Evolutionary conservation across 2,888 invertebrate genomes (phyloP), one percentile per base, ranked within the genome.

Genomic region (Trisateles emortualis): DNA sequence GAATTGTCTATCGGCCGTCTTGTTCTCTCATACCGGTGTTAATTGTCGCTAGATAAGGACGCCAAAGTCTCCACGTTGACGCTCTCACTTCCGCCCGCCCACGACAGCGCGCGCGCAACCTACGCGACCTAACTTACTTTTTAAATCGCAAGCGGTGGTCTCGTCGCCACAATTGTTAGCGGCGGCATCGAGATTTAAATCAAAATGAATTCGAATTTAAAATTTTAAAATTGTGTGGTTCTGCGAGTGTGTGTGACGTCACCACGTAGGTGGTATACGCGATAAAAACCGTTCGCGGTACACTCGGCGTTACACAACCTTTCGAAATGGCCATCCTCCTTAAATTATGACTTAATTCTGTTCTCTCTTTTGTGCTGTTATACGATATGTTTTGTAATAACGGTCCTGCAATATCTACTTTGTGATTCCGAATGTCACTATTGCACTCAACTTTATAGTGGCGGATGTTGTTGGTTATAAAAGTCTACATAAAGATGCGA

Each of bases 1-100:
- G 83, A 84, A 83, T 86, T 77, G 74, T 80, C 72, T 79, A 72
- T 79, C 75, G 58, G 61, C 76, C 64, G 68, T 89, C 83, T 71
- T 83, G 61, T 73, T 86, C 81, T 42, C 64, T 61, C 86, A 68
- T 68, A 77, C 66, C 68, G 51, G 48, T 57, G 65, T 75, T 80
- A 73, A 68, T 68, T 64, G 59, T 59, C 52, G 91, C 79, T 86
- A 88, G 90, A 92, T 80, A 85, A 86, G 83, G 91, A 90, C 65
- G 78, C 74, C 67, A 74, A 76, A 61, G 78, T 75, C 74, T 74
- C 78, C 80, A 77, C 79, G 75, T 76, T 79, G 82, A 76, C 80
- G 88, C 92, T 92, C 90, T 92, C 90, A 91, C 92, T 92, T 92
- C 92, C 92, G 92, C 86, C 91, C 92, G 90, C 92, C 92, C 83